Conservation (phyloP, 2,797 vertebrate genomes). For the Hoplostethus mediterraneus region DNA sequence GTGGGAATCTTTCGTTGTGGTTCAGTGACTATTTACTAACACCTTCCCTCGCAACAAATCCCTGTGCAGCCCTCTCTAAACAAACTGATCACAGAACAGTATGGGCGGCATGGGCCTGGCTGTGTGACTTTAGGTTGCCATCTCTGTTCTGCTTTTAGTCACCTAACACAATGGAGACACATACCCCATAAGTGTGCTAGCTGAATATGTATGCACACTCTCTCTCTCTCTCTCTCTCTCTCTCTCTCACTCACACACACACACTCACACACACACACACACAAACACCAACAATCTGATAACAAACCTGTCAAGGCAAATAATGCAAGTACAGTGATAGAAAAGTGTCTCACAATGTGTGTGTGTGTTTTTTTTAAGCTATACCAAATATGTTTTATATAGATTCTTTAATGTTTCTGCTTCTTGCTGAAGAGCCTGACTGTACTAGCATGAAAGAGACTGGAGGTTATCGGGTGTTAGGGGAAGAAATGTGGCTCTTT, state of each 20-base stretch:
- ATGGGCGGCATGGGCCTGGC: background rate
- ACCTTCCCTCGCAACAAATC: constrained; percentile 42
- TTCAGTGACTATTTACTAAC: constrained; percentile 27
- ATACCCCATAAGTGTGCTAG: constrained; percentile 73
- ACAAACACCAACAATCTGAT: background rate
- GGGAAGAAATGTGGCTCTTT: background rate
- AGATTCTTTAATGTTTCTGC: background rate
- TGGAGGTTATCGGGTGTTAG: background rate
- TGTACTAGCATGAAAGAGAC: constrained; percentile 3
- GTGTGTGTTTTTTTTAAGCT: background rate
- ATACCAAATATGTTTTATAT: background rate
- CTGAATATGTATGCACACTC: constrained; percentile 30
- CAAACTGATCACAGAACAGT: constrained; percentile 41
- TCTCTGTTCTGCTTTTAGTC: constrained; percentile 69
- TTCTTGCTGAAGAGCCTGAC: background rate
- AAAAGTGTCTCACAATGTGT: background rate
- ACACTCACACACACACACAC: background rate
- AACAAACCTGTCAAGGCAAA: background rate
- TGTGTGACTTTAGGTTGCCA: constrained; percentile 39
- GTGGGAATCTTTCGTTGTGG: too few relatives aligned
- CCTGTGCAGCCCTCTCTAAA: constrained; percentile 2
- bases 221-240: background rate
- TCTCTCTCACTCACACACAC: background rate
- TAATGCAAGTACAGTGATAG: background rate
- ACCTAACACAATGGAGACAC: constrained; percentile 73